Base-by-base conservation (phyloP, 35 echinoderm and acorn worm genomes). In the Hemicentrotus pulcherrimus region DNA sequence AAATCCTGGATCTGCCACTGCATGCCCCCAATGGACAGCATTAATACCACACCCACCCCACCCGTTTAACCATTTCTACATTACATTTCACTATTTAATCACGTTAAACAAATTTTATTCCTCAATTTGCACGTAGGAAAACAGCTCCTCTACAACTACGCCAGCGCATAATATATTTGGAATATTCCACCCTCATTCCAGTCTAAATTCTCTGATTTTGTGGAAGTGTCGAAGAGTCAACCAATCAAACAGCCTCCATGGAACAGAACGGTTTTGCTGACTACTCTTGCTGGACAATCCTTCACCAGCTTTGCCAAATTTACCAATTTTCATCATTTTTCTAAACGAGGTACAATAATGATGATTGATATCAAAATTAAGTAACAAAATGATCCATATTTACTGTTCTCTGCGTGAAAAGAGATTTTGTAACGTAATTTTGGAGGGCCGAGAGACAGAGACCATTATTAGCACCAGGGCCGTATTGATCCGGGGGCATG, bases 231-330 rank as follows among this genome's bases (percentile, higher is more conserved):
- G 45, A 48, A 92, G 46, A 45, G 45, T 8, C 5, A 92, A 45
- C 45, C 4, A 6, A 45, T 92, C 41, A 7, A 35, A 92, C 1
- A 48, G 1, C 32, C 91, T 15, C 91, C 91, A n/a, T 92, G 91
- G 91, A 92, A 92, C 46, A 92, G 47, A 4, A 32, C 91, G 13
- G 91, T 92, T 92, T 9, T 35, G 24, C 46, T 92, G 91, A 92
- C 91, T n/a, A n/a, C 91, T 46, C 32, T 46, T 10, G 46, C 9
- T 92, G 91, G 91, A 47, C 91, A 92, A 45, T 31, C n/a, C 9
- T 92, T 92, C 45, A 92, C 45, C 41, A 92, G 46, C 47, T 48
- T 24, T 92, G 46, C 91, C 46, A 92, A 48, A 55, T 30, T 10
- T 6, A 52, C 48, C 10, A 4, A 46, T 4, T 48, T 48, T 55